Percentiles rank a stretch among this genome's conserved stretches.
phyloP scores from a whole-genome alignment of 2,888 invertebrate species.

The Oscheius sp. region DNA sequence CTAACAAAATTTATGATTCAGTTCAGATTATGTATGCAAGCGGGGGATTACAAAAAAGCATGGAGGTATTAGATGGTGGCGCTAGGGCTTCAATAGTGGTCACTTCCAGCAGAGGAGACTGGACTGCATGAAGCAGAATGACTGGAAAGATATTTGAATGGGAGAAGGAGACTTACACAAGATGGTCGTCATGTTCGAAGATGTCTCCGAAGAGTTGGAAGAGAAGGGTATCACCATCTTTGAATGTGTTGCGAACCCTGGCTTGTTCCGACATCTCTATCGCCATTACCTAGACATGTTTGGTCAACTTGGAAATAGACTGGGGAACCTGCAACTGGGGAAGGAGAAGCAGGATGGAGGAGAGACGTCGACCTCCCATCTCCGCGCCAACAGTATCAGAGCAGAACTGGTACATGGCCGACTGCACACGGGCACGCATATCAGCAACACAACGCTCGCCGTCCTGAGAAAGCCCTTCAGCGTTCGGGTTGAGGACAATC shows the following conservation, averaged over 20 bases:
- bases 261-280: slow-evolving; percentile 62
- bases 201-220: slow-evolving; percentile 66
- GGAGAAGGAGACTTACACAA: slow-evolving; percentile 5
- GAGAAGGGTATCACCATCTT: slow-evolving; percentile 50
- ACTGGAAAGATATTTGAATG: slow-evolving; percentile 2
- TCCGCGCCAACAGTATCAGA: slow-evolving; percentile 33
- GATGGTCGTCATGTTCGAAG: slow-evolving; percentile 45
- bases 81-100: neutral
- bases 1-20: neutral
- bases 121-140: slow-evolving; percentile 54
- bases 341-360: slow-evolving; percentile 59
- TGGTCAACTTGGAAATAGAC: neutral
- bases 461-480: slow-evolving; percentile 45
- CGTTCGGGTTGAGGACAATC: slow-evolving; percentile 54
- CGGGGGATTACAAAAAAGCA: neutral
- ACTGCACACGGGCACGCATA: slow-evolving; percentile 55
- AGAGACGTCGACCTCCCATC: slow-evolving; percentile 55
- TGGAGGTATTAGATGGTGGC: neutral
- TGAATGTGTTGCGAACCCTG: slow-evolving; percentile 54
- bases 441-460: slow-evolving; percentile 48
- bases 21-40: neutral
- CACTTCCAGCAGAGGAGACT: slow-evolving; percentile 21
- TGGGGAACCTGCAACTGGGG: slow-evolving; percentile 59
- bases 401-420: slow-evolving; percentile 56
- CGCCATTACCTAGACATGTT: slow-evolving; percentile 50